phyloP scores from a whole-genome alignment of 1,140 invertebrate genomes.

The Dinothrombium tinctorium region DNA sequence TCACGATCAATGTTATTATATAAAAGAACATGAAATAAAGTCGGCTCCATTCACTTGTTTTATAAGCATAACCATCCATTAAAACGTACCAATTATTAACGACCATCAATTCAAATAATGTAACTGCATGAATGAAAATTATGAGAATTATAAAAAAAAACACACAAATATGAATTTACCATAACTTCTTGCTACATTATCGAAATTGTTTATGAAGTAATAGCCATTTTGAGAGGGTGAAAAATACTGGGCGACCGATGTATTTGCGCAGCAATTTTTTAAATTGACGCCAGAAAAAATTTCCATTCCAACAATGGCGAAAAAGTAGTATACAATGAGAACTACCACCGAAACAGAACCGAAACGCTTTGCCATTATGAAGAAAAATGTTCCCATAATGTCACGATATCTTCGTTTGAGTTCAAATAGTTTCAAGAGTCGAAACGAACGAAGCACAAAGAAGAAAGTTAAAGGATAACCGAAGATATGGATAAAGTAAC shows the following conservation, averaged over 20 bases:
- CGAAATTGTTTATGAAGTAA: constrained; percentile 70
- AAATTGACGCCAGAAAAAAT: constrained; percentile 49
- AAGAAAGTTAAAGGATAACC: constrained; percentile 21
- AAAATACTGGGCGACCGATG: constrained; percentile 60
- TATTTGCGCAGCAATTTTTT: constrained; percentile 58
- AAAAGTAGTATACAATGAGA: constrained; percentile 68
- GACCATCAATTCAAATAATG: constrained; percentile 68
- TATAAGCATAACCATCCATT: constrained; percentile 64
- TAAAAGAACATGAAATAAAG: constrained; percentile 76
- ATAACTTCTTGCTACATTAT: constrained; percentile 25
- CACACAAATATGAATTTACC: constrained; percentile 18
- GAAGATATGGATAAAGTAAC: constrained; percentile 21
- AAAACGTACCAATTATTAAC: constrained; percentile 68
- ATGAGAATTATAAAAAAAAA: constrained; percentile 15
- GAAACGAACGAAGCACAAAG: constrained; percentile 21
- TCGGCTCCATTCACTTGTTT: constrained; percentile 29
- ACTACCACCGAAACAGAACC: constrained; percentile 55
- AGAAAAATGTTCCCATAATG: constrained; percentile 55
- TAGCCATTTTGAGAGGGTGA: constrained; percentile 42
- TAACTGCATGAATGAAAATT: no score
- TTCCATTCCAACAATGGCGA: constrained; percentile 76
- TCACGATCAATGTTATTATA: constrained; percentile 35
- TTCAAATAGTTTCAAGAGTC: constrained; percentile 30
- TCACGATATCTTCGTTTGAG: constrained; percentile 64
- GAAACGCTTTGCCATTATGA: constrained; percentile 43